These are phyloP conservation scores for Hydractinia symbiolongicarpus DNA, from an alignment of 30 jellyfish, hydroid and myxozoan species.

Conservation along the genomic window DNA sequence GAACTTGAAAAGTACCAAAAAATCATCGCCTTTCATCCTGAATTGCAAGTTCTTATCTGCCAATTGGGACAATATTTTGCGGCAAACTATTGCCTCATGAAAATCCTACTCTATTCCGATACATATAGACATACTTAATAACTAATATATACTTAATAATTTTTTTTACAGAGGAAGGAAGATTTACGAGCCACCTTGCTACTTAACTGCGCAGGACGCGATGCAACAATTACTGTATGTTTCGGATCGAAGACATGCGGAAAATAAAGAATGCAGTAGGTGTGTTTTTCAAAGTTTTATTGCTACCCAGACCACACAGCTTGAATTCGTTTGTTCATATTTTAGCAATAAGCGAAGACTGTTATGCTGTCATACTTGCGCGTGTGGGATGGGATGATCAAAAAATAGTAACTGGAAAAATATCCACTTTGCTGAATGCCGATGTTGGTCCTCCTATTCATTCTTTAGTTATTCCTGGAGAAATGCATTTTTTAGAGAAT, in stretches of 20 bases:
- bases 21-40: too few relatives aligned
- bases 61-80: too few relatives aligned
- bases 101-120: too few relatives aligned
- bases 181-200: slow-evolving; percentile 83
- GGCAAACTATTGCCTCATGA: too few relatives aligned
- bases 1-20: too few relatives aligned
- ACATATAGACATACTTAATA: too few relatives aligned
- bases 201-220: slow-evolving; percentile 72
- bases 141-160: not conserved
- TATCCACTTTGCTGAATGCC: slow-evolving; percentile 33
- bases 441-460: slow-evolving; percentile 95
- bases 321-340: too few relatives aligned
- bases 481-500: slow-evolving; percentile 72
- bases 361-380: slow-evolving; percentile 77
- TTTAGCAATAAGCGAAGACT: slow-evolving; percentile 44
- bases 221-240: slow-evolving; percentile 54
- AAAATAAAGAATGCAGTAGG: slow-evolving; percentile 1
- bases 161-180: slow-evolving; percentile 47
- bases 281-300: not conserved
- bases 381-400: slow-evolving; percentile 98
- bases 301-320: too few relatives aligned
- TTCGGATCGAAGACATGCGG: slow-evolving; percentile 34
- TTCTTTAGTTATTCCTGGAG: slow-evolving; percentile 90
- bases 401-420: slow-evolving; percentile 57
- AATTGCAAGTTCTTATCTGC: too few relatives aligned